Evolutionary conservation across 2,888 invertebrate species (phyloP).

Genomic region (Drosophila crucigera): DNA sequence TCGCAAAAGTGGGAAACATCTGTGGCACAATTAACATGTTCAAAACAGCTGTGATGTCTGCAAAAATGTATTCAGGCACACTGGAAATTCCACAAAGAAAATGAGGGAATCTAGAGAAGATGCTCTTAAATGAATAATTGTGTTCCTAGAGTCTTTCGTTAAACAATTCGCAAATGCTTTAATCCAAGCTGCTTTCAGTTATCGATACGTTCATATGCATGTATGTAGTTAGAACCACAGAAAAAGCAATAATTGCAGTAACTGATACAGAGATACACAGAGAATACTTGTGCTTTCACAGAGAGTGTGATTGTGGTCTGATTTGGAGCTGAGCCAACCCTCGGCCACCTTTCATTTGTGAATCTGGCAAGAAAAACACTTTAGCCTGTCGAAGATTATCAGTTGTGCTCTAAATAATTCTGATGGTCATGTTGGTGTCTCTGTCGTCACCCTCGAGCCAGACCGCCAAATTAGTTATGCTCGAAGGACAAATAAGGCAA

Average conservation of each 20-base stretch:
- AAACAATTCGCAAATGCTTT: background rate
- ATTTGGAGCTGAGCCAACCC: slow-evolving; percentile 4
- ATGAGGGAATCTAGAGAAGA: background rate
- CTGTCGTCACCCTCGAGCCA: slow-evolving; percentile 24
- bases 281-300: background rate
- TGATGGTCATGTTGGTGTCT: slow-evolving; percentile 42
- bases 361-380: slow-evolving; percentile 45
- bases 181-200: background rate
- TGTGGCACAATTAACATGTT: slow-evolving; percentile 35
- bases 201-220: background rate
- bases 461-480: slow-evolving; percentile 53
- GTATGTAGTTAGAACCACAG: background rate
- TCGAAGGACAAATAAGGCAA: slow-evolving; percentile 24
- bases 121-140: background rate
- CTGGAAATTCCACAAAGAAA: background rate
- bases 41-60: background rate
- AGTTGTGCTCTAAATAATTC: slow-evolving; percentile 65
- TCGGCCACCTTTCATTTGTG: slow-evolving; percentile 39
- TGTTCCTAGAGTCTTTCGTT: background rate
- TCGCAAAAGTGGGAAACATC: slow-evolving; percentile 25
- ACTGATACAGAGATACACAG: background rate
- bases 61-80: background rate
- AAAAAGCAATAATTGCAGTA: background rate
- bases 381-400: slow-evolving; percentile 63
- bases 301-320: background rate